These are phyloP conservation scores for Agonopterix subpropinquella DNA, from an alignment of 2,888 invertebrate species.

Conservation along the genomic window DNA sequence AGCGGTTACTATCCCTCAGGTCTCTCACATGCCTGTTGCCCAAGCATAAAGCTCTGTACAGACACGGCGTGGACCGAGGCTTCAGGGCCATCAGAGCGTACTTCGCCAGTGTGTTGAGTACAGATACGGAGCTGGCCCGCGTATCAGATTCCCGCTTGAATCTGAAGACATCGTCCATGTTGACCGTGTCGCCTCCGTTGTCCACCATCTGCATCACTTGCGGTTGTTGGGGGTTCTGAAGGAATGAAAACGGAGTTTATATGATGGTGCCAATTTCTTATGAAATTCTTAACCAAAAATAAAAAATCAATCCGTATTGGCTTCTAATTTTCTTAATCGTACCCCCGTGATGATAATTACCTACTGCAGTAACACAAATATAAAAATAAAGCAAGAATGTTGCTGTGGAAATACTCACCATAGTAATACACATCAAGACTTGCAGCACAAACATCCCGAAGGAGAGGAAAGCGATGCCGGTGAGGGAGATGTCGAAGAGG, in stretches of 20 bases:
- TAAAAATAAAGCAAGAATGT: no score
- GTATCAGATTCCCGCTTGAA: slow-evolving; percentile 39
- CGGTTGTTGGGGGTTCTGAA: slow-evolving; percentile 49
- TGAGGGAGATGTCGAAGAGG: slow-evolving; percentile 86
- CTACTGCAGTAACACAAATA: no score
- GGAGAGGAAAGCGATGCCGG: slow-evolving; percentile 86
- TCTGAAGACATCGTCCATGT: slow-evolving; percentile 62
- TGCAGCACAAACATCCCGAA: slow-evolving; percentile 89
- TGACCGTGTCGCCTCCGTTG: slow-evolving; percentile 45
- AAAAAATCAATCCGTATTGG: no score
- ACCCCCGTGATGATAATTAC: no score
- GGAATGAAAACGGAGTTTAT: no score
- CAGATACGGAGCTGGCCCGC: slow-evolving; percentile 41
- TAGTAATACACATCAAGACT: slow-evolving; percentile 84
- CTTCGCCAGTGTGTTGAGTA: slow-evolving; percentile 72
- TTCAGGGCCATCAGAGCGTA: slow-evolving; percentile 65
- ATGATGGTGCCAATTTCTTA: no score
- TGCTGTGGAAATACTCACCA: no score
- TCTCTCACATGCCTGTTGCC: slow-evolving; percentile 79
- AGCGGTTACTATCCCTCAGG: slow-evolving; percentile 71
- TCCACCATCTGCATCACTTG: slow-evolving; percentile 68
- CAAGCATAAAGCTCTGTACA: slow-evolving; percentile 79
- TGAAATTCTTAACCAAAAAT: no score
- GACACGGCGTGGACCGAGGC: slow-evolving; percentile 75
- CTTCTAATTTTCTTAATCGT: no score